phyloP scores from a whole-genome alignment of 2,888 invertebrate species.

The Diachrysia chrysitis region DNA sequence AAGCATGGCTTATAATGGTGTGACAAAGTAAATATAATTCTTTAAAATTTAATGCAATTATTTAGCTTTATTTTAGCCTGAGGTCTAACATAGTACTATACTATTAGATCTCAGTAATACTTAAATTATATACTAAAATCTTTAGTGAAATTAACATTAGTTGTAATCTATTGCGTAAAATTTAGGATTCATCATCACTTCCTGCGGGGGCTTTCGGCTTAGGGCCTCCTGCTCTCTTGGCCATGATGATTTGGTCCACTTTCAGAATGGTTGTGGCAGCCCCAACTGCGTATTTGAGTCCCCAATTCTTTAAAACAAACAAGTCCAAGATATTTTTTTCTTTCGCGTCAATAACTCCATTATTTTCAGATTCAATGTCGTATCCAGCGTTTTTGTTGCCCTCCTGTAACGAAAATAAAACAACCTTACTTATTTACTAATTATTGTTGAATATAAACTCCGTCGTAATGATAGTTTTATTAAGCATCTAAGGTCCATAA shows the following conservation, averaged over 20 bases:
- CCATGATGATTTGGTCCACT: conserved; percentile 99
- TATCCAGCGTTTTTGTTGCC: conserved; percentile 95
- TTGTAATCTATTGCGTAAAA: conserved; percentile 25
- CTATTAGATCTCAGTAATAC: neutral
- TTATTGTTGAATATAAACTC: no score
- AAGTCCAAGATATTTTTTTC: conserved; percentile 95
- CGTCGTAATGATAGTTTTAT: no score
- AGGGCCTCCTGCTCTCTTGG: conserved; percentile 98
- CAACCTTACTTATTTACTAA: no score
- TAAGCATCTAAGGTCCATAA: no score
- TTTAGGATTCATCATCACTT: conserved; percentile 93
- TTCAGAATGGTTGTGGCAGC: conserved; percentile 97
- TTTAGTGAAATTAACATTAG: conserved; percentile 51
- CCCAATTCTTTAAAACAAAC: conserved; percentile 97
- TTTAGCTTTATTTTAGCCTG: conserved; percentile 22
- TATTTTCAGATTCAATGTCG: conserved; percentile 95
- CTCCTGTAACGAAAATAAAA: conserved; percentile 81
- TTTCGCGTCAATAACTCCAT: conserved; percentile 92
- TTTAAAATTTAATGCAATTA: conserved; percentile 47
- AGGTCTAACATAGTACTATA: conserved; percentile 16
- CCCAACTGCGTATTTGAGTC: conserved; percentile 97
- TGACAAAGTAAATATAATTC: conserved; percentile 6
- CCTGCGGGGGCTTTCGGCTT: conserved; percentile 92
- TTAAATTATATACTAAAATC: conserved; percentile 56
- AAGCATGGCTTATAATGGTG: neutral